Conservation (phyloP, 2,888 invertebrate genomes). For the Sarcophaga carnaria region DNA sequence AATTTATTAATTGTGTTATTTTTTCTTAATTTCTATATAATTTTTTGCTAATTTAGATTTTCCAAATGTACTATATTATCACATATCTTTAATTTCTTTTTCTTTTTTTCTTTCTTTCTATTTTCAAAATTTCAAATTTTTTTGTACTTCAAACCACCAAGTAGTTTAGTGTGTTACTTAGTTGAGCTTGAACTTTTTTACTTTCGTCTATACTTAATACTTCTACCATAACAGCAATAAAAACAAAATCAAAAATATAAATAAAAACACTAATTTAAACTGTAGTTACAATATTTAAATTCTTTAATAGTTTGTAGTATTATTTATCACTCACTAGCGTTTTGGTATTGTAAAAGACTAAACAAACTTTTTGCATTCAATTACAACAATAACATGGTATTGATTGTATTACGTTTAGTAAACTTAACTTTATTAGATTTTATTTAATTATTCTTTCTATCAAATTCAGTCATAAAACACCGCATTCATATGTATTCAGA, state of each 20-base stretch:
- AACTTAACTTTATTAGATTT: conserved; percentile 10
- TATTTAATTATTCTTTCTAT: conserved; percentile 15
- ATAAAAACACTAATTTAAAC: not conserved
- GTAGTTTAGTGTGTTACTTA: conserved; percentile 68
- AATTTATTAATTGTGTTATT: not conserved
- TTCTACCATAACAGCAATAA: conserved; percentile 1
- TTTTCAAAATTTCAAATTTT: not conserved
- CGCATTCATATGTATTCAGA: conserved; percentile 53
- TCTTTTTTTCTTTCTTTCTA: not conserved
- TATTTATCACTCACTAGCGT: conserved; percentile 30
- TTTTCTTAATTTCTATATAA: not conserved
- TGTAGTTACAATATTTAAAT: conserved; percentile 16
- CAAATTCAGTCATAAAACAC: conserved; percentile 42
- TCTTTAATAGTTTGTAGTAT: conserved; percentile 49
- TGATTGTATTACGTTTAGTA: not conserved
- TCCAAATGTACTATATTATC: conserved; percentile 4
- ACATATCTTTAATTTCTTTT: conserved; percentile 17
- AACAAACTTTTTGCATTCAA: conserved; percentile 11
- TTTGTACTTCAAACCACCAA: conserved; percentile 22
- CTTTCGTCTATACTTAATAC: conserved; percentile 37
- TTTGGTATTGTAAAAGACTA: conserved; percentile 1
- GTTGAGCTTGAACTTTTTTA: conserved; percentile 61
- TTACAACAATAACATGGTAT: not conserved
- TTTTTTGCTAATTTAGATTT: conserved; percentile 4
- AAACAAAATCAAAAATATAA: not conserved